Conservation (phyloP, 1,140 invertebrate genomes). For the Orchestia grillus region DNA sequence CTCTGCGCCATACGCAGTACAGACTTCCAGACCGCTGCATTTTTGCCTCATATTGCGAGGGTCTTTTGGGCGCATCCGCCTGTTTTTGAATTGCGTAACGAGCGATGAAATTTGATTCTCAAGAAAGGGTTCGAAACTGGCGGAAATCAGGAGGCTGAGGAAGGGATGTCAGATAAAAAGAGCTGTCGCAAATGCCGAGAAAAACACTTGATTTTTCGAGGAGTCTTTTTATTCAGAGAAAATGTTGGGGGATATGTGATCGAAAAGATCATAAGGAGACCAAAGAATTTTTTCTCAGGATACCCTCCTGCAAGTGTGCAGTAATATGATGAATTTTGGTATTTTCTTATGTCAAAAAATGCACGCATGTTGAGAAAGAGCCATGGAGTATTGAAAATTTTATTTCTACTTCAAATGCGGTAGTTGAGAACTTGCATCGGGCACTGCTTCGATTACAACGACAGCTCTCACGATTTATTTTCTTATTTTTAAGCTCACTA, state of each 20-base stretch:
- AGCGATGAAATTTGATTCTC: conserved; percentile 54
- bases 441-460: background rate
- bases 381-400: background rate
- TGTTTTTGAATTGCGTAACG: conserved; percentile 55
- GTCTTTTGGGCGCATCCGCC: conserved; percentile 51
- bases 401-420: background rate
- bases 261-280: background rate
- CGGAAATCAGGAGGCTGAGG: conserved; percentile 42
- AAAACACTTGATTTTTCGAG: background rate
- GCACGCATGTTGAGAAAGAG: background rate
- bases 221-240: background rate
- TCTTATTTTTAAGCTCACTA: too few species aligned
- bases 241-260: background rate
- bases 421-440: background rate
- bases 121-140: conserved; percentile 52
- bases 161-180: conserved; percentile 17
- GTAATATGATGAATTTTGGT: background rate
- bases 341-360: background rate
- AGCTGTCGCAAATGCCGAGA: conserved; percentile 20
- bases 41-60: conserved; percentile 39
- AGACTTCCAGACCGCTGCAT: conserved; percentile 30
- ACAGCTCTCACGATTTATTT: too few species aligned
- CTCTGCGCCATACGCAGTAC: background rate
- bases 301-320: background rate
- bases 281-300: background rate